Base-by-base conservation (phyloP, 2,113 vertebrate species). In the Phoxinus phoxinus region DNA sequence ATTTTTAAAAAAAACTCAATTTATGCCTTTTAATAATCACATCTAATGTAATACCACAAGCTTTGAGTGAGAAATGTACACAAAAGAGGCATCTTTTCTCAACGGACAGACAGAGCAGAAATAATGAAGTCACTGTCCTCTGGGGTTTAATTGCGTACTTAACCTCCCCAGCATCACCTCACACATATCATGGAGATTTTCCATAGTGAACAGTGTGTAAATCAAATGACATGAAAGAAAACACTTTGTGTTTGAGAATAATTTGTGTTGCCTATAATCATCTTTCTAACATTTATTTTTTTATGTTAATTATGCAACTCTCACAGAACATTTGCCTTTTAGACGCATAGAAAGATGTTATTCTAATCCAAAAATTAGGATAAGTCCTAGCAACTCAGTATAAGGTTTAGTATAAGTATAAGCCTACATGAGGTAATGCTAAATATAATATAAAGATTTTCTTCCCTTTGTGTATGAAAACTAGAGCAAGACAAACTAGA, bases 131-230 rank as follows among this genome's bases (percentile, higher is more conserved):
- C 85, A 73, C 10, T 86, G 85, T 93, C 93, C 91, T 61, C 69
- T 63, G 93, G 92, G 94, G 93, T 92, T 93, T 92, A 94, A 93
- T 92, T 92, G 93, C 84, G 82, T 89, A 89, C 89, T 88, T 37
- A 86, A 61, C 88, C 88, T 72, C 65, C 13, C 2, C 30, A 25
- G 46, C 48, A 83, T 58, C 27, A 46, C 44, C 80, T 23, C 61
- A 67, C 44, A 72, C 65, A 83, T 71, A 56, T 69, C 67, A 72
- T 72, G 32, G 81, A 83, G 46, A 83, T 53, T 83, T 83, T 71
- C 81, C 44, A 6, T 37, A 41, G 32, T 83, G 7, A 32, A 51
- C 61, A 53, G 6, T 82, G 41, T 32, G 48, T 51, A 71, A 56
- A 65, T 46, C 1, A 61, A 6, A 46, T 30, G 59, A 51, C 25